These are phyloP conservation scores for Aspidiotus destructor DNA, from an alignment of 2,888 invertebrate genomes.

Conservation along the genomic window DNA sequence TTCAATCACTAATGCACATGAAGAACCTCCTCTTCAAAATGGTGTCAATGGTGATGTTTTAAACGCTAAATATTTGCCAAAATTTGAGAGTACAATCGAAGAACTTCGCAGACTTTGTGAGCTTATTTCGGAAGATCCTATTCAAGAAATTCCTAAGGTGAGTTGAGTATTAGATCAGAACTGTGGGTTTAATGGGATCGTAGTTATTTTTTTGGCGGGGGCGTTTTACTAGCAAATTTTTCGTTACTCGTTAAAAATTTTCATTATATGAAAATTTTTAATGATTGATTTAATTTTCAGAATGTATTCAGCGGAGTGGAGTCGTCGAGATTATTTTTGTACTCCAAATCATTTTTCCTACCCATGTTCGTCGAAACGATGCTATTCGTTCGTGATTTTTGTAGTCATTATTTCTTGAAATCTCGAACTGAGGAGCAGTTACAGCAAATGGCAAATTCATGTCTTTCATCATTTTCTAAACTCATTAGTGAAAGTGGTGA, in stretches of 20 bases:
- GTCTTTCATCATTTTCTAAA: slow-evolving; percentile 9
- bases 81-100: slow-evolving; percentile 16
- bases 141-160: slow-evolving; percentile 21
- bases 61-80: slow-evolving; percentile 9
- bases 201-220: background rate
- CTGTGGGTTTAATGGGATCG: background rate
- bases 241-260: too few species aligned
- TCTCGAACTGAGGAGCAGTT: slow-evolving; percentile 6
- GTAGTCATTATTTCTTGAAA: slow-evolving; percentile 18
- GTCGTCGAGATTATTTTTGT: slow-evolving; percentile 18
- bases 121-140: background rate
- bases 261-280: background rate
- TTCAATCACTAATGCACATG: slow-evolving; percentile 4
- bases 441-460: slow-evolving; percentile 18
- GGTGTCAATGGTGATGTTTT: slow-evolving; percentile 10
- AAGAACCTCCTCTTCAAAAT: background rate
- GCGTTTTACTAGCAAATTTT: too few species aligned
- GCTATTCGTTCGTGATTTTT: slow-evolving; percentile 21
- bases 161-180: background rate
- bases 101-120: slow-evolving; percentile 12
- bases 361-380: slow-evolving; percentile 24
- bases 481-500: slow-evolving; percentile 13
- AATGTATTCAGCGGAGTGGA: slow-evolving; percentile 21
- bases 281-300: slow-evolving; percentile 9
- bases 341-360: slow-evolving; percentile 23